Evolutionary conservation across 2,113 vertebrate genomes (phyloP).

Genomic region (Aptenodytes forsteri): DNA sequence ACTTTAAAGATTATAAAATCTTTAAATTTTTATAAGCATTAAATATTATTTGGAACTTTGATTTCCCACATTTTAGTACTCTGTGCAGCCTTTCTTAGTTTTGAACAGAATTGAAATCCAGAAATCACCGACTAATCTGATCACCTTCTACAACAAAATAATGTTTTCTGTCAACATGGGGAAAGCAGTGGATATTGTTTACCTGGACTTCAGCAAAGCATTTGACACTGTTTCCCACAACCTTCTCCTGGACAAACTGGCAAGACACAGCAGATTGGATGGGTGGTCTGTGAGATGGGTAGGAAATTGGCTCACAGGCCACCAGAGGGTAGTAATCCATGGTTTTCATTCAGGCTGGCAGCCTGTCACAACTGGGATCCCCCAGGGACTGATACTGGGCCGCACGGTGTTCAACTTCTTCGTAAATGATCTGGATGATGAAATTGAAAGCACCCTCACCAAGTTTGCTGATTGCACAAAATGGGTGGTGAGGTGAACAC

Average conservation of each 20-base stretch:
- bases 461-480: neutral
- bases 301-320: neutral
- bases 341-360: neutral
- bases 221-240: neutral
- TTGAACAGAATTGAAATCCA: neutral
- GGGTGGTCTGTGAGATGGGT: neutral
- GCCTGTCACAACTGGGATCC: neutral
- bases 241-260: neutral
- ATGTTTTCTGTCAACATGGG: neutral
- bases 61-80: neutral
- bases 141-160: neutral
- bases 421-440: neutral
- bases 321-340: neutral
- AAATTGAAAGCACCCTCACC: neutral
- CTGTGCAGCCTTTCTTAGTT: neutral
- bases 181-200: neutral
- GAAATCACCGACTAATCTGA: neutral
- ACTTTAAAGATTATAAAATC: neutral
- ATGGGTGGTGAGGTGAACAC: accelerated
- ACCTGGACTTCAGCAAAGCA: neutral
- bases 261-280: neutral
- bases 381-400: no score
- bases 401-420: neutral
- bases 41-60: neutral
- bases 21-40: neutral